A percentile compares a stretch with the other conserved stretches of the same genome.
phyloP scores from a whole-genome alignment of 1,140 invertebrate species.

The Phenacoccus solenopsis region DNA sequence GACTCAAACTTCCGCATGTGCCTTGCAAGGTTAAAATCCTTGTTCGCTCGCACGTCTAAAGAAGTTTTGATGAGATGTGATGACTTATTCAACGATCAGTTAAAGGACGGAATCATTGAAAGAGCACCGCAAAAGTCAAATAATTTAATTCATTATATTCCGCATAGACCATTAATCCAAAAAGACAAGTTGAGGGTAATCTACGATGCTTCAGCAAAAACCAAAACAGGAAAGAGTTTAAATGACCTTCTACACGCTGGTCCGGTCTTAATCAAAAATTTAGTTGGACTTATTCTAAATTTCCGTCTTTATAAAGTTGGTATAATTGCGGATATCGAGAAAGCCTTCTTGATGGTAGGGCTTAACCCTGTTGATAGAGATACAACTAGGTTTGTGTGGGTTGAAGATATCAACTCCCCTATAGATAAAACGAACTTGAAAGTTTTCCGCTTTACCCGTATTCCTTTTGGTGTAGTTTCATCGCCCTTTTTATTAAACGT shows the following conservation, averaged over 20 bases:
- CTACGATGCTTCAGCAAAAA: constrained; percentile 7
- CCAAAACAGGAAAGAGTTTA: not conserved
- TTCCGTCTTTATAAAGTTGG: not conserved
- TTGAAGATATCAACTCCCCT: not conserved
- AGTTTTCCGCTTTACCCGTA: not conserved
- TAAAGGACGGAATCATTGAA: no score
- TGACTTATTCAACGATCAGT: no score
- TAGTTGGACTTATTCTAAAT: not conserved
- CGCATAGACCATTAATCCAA: no score
- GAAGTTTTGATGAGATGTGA: no score
- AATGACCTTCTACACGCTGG: not conserved
- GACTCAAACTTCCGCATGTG: no score
- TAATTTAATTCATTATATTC: no score
- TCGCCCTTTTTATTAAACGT: not conserved
- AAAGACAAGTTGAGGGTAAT: not conserved
- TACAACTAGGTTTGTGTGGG: not conserved
- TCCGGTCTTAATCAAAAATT: not conserved
- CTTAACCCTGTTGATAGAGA: constrained; percentile 8
- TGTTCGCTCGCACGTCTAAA: no score
- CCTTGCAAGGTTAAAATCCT: no score
- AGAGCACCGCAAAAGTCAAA: no score
- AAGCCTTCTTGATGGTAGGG: not conserved
- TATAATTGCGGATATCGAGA: constrained; percentile 10
- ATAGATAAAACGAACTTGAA: not conserved
- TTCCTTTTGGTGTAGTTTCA: constrained; percentile 10